phyloP scores from a whole-genome alignment of 2,888 invertebrate species.

The Scaptomyza polygonia region DNA sequence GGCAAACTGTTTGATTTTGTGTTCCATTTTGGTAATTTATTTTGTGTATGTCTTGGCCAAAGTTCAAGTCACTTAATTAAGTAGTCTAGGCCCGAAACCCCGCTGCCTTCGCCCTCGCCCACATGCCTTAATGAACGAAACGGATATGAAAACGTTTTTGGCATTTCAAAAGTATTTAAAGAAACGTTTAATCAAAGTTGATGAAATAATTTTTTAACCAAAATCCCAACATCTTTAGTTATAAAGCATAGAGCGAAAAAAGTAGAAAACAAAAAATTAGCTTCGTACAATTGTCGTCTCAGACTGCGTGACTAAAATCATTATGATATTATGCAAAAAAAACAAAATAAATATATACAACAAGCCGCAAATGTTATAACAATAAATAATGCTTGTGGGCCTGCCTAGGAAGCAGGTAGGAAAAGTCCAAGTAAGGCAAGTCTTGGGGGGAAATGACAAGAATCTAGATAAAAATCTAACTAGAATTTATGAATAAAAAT shows the following conservation, averaged over 20 bases:
- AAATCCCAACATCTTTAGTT: slow-evolving; percentile 9
- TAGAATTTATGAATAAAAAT: slow-evolving; percentile 28
- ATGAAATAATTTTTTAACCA: too few species aligned
- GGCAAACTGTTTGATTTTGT: slow-evolving; percentile 15
- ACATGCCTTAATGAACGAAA: slow-evolving; percentile 57
- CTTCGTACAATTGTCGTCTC: slow-evolving; percentile 31
- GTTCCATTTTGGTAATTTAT: slow-evolving; percentile 40
- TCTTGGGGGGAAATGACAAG: slow-evolving; percentile 17
- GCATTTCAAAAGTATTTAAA: slow-evolving; percentile 28
- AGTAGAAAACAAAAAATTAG: slow-evolving; percentile 15
- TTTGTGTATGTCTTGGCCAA: slow-evolving; percentile 34
- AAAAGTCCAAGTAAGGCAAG: slow-evolving; percentile 28
- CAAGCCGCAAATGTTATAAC: slow-evolving; percentile 43
- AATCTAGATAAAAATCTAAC: slow-evolving; percentile 34
- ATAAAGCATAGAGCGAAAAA: neutral
- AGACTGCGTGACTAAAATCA: slow-evolving; percentile 66
- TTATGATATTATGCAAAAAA: slow-evolving; percentile 59
- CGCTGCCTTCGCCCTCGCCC: neutral
- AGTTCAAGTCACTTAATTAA: slow-evolving; percentile 44
- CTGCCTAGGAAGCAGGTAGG: slow-evolving; percentile 1
- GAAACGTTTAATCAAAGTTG: slow-evolving; percentile 36
- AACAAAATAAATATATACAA: neutral
- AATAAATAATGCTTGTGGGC: slow-evolving; percentile 44
- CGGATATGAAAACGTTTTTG: slow-evolving; percentile 65
- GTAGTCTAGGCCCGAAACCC: neutral